Evolutionary conservation across 2,113 vertebrate genomes (phyloP).

Genomic region (Maccullochella peelii): DNA sequence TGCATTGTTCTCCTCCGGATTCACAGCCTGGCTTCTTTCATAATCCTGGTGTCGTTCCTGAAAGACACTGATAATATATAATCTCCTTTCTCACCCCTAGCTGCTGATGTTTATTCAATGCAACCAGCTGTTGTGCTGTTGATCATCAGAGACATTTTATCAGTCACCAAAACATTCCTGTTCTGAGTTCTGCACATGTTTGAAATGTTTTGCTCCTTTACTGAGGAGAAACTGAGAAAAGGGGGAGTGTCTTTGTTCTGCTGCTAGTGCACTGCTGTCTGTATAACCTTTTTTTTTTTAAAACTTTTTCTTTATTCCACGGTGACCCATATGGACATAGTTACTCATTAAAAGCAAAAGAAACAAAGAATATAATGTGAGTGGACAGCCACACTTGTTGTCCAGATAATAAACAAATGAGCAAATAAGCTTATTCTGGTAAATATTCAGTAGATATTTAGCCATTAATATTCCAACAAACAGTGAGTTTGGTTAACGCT

Average conservation of each 20-base stretch:
- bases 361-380: background rate
- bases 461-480: background rate
- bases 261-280: background rate
- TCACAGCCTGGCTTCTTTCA: conserved; percentile 67
- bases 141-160: conserved; percentile 33
- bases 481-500: background rate
- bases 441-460: background rate
- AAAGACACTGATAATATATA: conserved; percentile 63
- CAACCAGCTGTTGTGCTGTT: conserved; percentile 52
- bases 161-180: conserved; percentile 12
- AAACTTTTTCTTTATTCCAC: conserved; percentile 1
- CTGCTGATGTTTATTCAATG: conserved; percentile 52
- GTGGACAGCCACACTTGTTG: background rate
- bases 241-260: conserved; percentile 15
- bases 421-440: too few relatives aligned
- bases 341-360: conserved; percentile 14
- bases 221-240: conserved; percentile 4
- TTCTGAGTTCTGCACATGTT: background rate
- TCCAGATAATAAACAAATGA: background rate
- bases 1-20: conserved; percentile 77
- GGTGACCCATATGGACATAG: background rate
- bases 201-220: conserved; percentile 6
- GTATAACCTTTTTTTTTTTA: conserved; percentile 2
- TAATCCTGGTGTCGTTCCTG: conserved; percentile 60
- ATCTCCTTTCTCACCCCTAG: conserved; percentile 52